Evolutionary conservation across 2,888 invertebrate genomes (phyloP).

Genomic region (Gnatocerus cornutus): DNA sequence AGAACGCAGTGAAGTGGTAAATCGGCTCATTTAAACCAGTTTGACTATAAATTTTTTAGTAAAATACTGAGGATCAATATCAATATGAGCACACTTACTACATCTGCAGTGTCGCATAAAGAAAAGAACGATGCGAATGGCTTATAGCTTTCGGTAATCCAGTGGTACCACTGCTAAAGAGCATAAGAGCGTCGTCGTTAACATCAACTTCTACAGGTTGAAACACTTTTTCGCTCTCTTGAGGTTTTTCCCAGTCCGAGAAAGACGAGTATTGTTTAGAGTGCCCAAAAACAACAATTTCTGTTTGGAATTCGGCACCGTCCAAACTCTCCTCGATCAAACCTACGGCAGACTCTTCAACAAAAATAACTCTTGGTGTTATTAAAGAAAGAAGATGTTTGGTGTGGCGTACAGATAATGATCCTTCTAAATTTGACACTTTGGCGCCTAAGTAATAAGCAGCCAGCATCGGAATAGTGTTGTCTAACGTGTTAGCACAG

Average conservation of each 20-base stretch:
- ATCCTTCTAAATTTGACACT: slow-evolving; percentile 61
- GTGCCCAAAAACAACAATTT: slow-evolving; percentile 58
- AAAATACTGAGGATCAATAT: background rate
- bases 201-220: slow-evolving; percentile 34
- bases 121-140: slow-evolving; percentile 53
- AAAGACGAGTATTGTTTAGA: slow-evolving; percentile 51
- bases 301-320: slow-evolving; percentile 47
- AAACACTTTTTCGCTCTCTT: slow-evolving; percentile 48
- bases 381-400: slow-evolving; percentile 56
- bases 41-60: background rate
- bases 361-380: slow-evolving; percentile 58
- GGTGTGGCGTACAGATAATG: slow-evolving; percentile 56
- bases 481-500: slow-evolving; percentile 71
- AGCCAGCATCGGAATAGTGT: slow-evolving; percentile 71
- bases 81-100: background rate
- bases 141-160: slow-evolving; percentile 63
- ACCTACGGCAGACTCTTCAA: slow-evolving; percentile 53
- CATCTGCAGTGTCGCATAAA: background rate
- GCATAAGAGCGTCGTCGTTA: slow-evolving; percentile 58
- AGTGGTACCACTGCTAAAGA: slow-evolving; percentile 66
- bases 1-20: slow-evolving; percentile 56
- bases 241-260: slow-evolving; percentile 38
- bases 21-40: background rate
- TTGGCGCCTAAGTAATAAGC: slow-evolving; percentile 70
- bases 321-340: slow-evolving; percentile 53